phyloP scores from a whole-genome alignment of 2,888 invertebrate genomes.

The Meiosimyza platycephala region DNA sequence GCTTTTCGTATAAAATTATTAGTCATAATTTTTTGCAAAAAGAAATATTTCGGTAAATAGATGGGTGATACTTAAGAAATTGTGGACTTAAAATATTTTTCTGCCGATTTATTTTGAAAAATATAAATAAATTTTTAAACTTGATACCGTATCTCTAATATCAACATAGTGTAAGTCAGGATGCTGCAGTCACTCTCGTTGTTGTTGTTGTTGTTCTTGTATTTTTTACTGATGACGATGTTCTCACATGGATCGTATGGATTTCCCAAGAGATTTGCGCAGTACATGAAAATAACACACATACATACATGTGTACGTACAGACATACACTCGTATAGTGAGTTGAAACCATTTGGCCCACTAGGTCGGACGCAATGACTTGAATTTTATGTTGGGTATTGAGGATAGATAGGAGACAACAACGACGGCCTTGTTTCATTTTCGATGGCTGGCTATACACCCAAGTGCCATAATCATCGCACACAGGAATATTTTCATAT shows the following conservation, averaged over 20 bases:
- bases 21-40: no score
- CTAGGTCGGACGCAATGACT: constrained; percentile 13
- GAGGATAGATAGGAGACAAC: background rate
- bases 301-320: constrained; percentile 41
- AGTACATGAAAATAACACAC: constrained; percentile 44
- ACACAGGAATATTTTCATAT: constrained; percentile 62
- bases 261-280: constrained; percentile 60
- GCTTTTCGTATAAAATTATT: no score
- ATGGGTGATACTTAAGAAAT: no score
- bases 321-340: background rate
- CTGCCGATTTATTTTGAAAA: no score
- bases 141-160: no score
- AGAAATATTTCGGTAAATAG: no score
- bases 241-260: constrained; percentile 62
- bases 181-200: constrained; percentile 40
- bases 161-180: constrained; percentile 11
- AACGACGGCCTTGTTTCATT: background rate
- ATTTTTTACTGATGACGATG: constrained; percentile 62
- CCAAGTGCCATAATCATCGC: constrained; percentile 67
- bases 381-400: background rate
- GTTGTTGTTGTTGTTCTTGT: constrained; percentile 43
- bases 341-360: background rate
- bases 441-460: constrained; percentile 55
- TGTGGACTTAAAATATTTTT: no score
- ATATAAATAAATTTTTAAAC: no score